Evolutionary conservation across 1,140 invertebrate genomes (phyloP).

Genomic region (Aphis craccivora): DNA sequence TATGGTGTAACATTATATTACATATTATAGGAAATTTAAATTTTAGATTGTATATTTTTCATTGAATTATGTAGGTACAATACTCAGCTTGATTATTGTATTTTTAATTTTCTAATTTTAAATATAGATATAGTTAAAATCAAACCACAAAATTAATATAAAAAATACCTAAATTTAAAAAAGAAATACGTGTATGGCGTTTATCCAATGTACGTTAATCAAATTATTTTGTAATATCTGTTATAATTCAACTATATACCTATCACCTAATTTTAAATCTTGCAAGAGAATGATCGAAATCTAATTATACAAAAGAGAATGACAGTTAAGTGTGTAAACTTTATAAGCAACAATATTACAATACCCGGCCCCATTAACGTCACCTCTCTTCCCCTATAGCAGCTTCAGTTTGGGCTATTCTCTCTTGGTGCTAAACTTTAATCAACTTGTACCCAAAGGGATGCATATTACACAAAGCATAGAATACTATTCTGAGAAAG

Average conservation of each 20-base stretch:
- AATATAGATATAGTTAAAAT: background rate
- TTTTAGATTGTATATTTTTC: background rate
- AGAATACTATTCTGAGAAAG: background rate
- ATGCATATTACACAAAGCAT: conserved; percentile 33
- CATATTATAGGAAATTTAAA: background rate
- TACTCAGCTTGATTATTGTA: background rate
- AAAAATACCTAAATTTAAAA: background rate
- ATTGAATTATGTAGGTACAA: background rate
- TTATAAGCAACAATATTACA: conserved; percentile 12
- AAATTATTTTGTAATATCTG: background rate
- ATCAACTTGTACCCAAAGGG: conserved; percentile 41
- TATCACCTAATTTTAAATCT: background rate
- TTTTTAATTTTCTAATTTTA: background rate
- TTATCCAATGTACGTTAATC: background rate
- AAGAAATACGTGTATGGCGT: background rate
- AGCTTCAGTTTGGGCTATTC: conserved; percentile 10
- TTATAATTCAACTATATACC: background rate
- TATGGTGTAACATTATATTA: background rate
- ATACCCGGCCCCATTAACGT: conserved; percentile 24
- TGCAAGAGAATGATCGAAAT: conserved; percentile 4
- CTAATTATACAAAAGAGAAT: background rate
- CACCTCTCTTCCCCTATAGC: background rate
- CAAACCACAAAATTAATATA: background rate
- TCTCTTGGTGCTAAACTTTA: conserved; percentile 48
- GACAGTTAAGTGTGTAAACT: conserved; percentile 38